Base-by-base conservation (phyloP, 2,797 vertebrate species). In the Microctenopoma stevenorrisi region DNA sequence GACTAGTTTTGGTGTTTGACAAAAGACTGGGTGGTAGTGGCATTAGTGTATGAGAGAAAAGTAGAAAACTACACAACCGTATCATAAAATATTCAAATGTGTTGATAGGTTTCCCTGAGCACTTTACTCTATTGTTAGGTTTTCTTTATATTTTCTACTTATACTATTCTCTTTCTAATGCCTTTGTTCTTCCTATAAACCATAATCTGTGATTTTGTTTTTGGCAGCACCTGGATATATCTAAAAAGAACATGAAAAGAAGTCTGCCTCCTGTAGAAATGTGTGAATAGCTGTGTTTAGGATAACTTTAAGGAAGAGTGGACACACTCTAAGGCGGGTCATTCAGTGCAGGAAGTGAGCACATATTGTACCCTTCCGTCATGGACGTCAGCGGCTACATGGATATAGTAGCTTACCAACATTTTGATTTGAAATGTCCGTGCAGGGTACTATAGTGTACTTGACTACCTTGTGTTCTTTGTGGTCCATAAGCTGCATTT, bases 271-370 rank as follows among this genome's bases (percentile, higher is more conserved):
- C 54, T 85, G 79, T 46, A 53, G 40, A 81, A 9, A 46, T 18
- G 35, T 63, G 64, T 57, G 74, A 84, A 68, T 68, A 75, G 58
- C 55, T 51, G 63, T 37, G 62, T 47, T 71, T 52, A 78, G 63
- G 76, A 76, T 76, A 84, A 84, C 60, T 84, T 84, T 70, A 71
- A 86, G 76, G 68, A 78, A 67, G 50, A 82, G 59, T 78, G 76
- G 74, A 72, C 66, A 10, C 64, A 54, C 14, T 57, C 49, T 26
- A 28, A 88, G 89, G 84, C 51, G 69, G 74, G 43, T 72, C 72
- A 3, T 74, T 47, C 14, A 13, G 64, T 4, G 64, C 88, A 92
- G 89, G 91, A 91, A 90, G 90, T 79, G 67, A 88, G 79, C 79
- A 86, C 63, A 58, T 16, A 64, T 79, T 52, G 16, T 46, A 69